phyloP scores from a whole-genome alignment of 2,888 invertebrate species.

The Andrena camellia region DNA sequence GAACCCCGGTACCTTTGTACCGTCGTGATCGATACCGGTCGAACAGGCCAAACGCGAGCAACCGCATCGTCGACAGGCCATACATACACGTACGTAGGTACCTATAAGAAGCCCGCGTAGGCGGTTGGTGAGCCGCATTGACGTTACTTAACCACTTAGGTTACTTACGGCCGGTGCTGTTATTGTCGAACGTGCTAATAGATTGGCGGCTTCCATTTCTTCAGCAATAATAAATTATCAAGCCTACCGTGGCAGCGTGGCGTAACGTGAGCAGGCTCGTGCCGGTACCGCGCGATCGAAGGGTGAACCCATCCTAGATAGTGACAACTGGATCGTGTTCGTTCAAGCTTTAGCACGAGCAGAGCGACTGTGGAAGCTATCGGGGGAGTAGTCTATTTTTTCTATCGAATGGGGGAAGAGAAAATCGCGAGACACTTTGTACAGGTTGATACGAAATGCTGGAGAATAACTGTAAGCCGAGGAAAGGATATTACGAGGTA shows the following conservation, averaged over 20 bases:
- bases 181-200: conserved; percentile 79
- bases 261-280: conserved; percentile 60
- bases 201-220: conserved; percentile 76
- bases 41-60: conserved; percentile 33
- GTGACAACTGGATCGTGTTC: conserved; percentile 29
- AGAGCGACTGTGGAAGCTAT: too few species aligned
- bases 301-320: conserved; percentile 30
- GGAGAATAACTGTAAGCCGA: neutral
- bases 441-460: neutral
- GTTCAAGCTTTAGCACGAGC: neutral
- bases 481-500: neutral
- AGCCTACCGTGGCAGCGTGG: conserved; percentile 57
- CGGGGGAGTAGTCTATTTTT: neutral
- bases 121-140: conserved; percentile 68
- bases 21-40: conserved; percentile 58
- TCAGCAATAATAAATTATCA: conserved; percentile 76
- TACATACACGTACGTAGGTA: conserved; percentile 17
- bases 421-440: neutral
- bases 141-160: conserved; percentile 77
- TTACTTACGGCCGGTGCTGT: conserved; percentile 72
- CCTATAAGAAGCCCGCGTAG: conserved; percentile 62
- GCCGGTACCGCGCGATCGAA: conserved; percentile 29
- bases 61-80: conserved; percentile 17
- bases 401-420: too few species aligned
- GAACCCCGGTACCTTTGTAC: conserved; percentile 15